phyloP scores from a whole-genome alignment of 2,113 vertebrate genomes.

The Bostrychus sinensis region DNA sequence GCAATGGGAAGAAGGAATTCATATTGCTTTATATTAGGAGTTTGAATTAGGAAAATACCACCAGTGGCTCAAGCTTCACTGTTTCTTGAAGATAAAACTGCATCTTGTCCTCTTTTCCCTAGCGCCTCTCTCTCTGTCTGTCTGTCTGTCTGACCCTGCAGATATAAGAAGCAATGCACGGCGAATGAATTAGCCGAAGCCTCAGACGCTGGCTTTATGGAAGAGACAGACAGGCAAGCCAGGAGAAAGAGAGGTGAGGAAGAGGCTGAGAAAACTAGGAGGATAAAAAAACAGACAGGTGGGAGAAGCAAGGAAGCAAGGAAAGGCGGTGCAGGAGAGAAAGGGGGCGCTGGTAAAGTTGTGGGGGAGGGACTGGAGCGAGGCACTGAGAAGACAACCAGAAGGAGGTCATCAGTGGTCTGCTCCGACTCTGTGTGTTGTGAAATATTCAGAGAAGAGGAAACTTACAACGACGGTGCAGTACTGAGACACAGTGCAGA shows the following conservation, averaged over 20 bases:
- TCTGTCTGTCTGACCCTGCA: conserved; percentile 68
- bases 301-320: conserved; percentile 37
- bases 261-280: conserved; percentile 44
- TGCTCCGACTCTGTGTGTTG: conserved; percentile 57
- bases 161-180: conserved; percentile 71
- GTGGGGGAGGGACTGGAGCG: conserved; percentile 37
- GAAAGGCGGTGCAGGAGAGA: conserved; percentile 28
- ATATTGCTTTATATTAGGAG: conserved; percentile 21
- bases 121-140: conserved; percentile 30
- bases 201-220: conserved; percentile 63
- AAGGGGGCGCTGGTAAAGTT: conserved; percentile 30
- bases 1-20: conserved; percentile 43
- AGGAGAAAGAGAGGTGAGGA: conserved; percentile 49
- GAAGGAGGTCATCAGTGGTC: conserved; percentile 74
- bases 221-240: conserved; percentile 54
- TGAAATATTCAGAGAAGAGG: conserved; percentile 70
- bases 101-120: conserved; percentile 33
- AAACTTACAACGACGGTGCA: conserved; percentile 36
- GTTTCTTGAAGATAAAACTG: conserved; percentile 71
- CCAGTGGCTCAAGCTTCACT: conserved; percentile 60
- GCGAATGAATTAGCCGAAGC: conserved; percentile 73
- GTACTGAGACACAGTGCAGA: conserved; percentile 34
- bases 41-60: conserved; percentile 50
- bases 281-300: conserved; percentile 64
- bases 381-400: conserved; percentile 32